Base-by-base conservation (phyloP, 1,140 invertebrate genomes). In the Euglossa dilemma region DNA sequence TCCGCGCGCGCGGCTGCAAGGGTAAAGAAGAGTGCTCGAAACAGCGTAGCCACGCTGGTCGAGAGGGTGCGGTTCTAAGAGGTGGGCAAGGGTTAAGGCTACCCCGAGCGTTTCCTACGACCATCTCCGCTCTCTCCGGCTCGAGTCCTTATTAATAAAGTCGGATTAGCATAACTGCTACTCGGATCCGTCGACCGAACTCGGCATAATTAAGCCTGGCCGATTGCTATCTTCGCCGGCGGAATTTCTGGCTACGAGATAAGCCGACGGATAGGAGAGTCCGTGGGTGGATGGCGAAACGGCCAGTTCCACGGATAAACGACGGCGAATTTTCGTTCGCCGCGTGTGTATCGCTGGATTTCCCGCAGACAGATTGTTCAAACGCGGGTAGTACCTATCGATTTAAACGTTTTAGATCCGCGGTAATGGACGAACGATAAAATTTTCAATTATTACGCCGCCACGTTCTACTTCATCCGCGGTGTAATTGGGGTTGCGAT, bases 61-160 rank as follows among this genome's bases (percentile, higher is more conserved):
- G n/a, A 28, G 59, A 12, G 79, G 84, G 77, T 56, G 59, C n/a
- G 83, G 84, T 86, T 85, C 84, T 87, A 88, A 87, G 86, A 85
- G 84, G 85, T 90, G 90, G 91, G 86, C 86, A 81, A 90, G 89
- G 89, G 89, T 92, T 91, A 91, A 90, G 85, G 63, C 83, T 73
- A 84, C 85, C 80, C 36, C 25, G n/a, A n/a, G 71, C 52, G 85
- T 90, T 90, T 89, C 89, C 81, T 89, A 90, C 90, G 86, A 72
- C 88, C 88, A 91, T 92, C 84, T 90, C 87, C 85, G 88, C 87
- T 90, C n/a, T n/a, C n/a, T n/a, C 87, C 70, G 76, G 82, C 82
- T 80, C 85, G 84, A 92, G 91, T 91, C 91, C 91, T 92, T 92
- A 92, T 92, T 92, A 92, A 92, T 92, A 92, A 92, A 91, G 88